These are phyloP conservation scores for Anarrhichthys ocellatus DNA, from an alignment of 2,113 vertebrate species.

Conservation along the genomic window DNA sequence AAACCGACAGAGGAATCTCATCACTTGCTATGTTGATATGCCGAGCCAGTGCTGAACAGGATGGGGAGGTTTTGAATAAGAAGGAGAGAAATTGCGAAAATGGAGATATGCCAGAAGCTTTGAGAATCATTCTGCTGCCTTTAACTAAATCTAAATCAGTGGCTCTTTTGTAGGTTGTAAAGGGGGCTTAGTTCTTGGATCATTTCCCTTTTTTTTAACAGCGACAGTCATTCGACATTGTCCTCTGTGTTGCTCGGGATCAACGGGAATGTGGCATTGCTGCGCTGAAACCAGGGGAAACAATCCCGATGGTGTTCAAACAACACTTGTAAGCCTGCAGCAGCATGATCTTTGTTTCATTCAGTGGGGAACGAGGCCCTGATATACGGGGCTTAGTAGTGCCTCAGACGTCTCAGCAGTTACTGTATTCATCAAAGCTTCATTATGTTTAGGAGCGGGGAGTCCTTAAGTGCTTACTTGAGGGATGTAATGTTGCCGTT, in stretches of 20 bases:
- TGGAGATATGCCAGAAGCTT: background rate
- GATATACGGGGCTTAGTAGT: conserved; percentile 39
- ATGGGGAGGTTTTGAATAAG: conserved; percentile 22
- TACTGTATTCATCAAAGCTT: conserved; percentile 50
- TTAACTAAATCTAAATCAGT: conserved; percentile 23
- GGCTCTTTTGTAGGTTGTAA: conserved; percentile 10
- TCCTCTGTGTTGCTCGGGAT: conserved; percentile 6
- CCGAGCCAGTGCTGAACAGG: conserved; percentile 32
- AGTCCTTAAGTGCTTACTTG: conserved; percentile 59
- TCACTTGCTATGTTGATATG: conserved; percentile 48
- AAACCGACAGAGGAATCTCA: conserved; percentile 25
- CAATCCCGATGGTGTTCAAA: conserved; percentile 35
- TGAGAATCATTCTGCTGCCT: conserved; percentile 7
- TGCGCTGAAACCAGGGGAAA: conserved; percentile 31
- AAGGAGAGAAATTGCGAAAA: background rate
- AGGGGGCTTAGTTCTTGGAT: conserved; percentile 24
- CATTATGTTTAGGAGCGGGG: conserved; percentile 53
- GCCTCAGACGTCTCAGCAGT: conserved; percentile 31
- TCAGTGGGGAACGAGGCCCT: conserved; percentile 4
- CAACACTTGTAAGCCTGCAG: conserved; percentile 27
- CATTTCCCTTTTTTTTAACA: conserved; percentile 13
- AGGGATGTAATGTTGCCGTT: conserved; percentile 62
- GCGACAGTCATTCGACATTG: conserved; percentile 1
- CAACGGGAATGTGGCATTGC: conserved; percentile 35
- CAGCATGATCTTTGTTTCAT: conserved; percentile 24